These are phyloP conservation scores for Patagioenas fasciata DNA, from an alignment of 2,113 vertebrate species.

Conservation along the genomic window DNA sequence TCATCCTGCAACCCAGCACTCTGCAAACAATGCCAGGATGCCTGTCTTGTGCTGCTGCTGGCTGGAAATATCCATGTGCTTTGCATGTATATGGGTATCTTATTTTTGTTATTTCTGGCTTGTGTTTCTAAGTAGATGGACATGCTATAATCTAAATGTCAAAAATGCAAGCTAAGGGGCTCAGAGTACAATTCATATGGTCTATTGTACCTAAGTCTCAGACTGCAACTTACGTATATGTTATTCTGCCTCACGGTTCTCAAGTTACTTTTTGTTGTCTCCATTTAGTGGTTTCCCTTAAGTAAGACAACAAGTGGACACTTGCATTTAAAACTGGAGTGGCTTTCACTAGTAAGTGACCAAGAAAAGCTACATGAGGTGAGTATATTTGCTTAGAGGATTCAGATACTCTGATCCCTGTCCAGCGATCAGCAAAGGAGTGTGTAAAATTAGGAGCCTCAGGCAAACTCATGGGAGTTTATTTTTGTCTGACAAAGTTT, in stretches of 20 bases:
- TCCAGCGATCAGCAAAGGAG: background rate
- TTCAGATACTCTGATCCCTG: background rate
- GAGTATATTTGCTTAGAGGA: constrained; percentile 7
- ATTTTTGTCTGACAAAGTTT: background rate
- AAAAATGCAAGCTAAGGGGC: background rate
- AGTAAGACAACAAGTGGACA: constrained; percentile 78
- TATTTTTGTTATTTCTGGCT: background rate
- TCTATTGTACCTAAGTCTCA: background rate
- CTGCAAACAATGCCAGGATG: background rate
- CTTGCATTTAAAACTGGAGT: constrained; percentile 89
- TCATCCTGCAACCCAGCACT: background rate
- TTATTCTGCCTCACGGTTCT: background rate
- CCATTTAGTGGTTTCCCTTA: constrained; percentile 87
- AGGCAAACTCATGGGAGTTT: background rate
- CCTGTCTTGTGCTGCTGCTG: background rate
- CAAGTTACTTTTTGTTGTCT: background rate
- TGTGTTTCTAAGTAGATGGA: background rate
- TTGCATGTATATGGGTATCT: background rate
- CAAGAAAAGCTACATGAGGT: constrained; percentile 73
- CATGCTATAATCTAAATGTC: background rate
- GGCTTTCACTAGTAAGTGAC: constrained; percentile 84
- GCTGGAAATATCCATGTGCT: background rate
- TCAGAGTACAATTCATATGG: background rate
- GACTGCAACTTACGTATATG: background rate
- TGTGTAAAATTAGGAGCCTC: background rate